Evolutionary conservation across 2,888 invertebrate genomes (phyloP).

Genomic region (Drosophila suboccidentalis): DNA sequence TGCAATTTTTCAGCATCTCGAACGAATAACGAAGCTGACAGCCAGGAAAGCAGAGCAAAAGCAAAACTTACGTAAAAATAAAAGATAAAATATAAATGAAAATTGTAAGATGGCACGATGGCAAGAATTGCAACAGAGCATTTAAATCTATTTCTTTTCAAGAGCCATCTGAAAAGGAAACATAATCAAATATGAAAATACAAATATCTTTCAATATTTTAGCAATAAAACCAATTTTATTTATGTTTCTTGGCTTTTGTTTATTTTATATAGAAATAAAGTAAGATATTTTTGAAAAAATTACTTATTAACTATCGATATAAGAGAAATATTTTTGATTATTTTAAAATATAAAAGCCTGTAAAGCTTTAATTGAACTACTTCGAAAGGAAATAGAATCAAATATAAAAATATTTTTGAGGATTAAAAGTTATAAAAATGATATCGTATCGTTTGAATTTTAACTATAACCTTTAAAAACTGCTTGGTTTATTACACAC

Average conservation of each 20-base stretch:
- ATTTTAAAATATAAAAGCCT: not conserved
- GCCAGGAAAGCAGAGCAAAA: conserved; percentile 29
- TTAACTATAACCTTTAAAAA: not conserved
- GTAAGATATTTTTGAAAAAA: not conserved
- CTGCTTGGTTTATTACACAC: not conserved
- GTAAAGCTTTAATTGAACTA: too few relatives aligned
- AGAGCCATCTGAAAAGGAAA: conserved; percentile 9
- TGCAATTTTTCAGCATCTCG: conserved; percentile 39
- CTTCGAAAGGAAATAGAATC: too few relatives aligned
- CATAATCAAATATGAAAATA: conserved; percentile 3
- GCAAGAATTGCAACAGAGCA: conserved; percentile 17
- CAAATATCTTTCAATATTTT: not conserved
- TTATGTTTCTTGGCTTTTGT: not conserved
- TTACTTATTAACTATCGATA: not conserved
- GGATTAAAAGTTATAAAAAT: not conserved
- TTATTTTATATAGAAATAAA: not conserved
- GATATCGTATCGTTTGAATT: not conserved
- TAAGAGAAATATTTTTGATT: not conserved
- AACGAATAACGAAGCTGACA: conserved; percentile 44
- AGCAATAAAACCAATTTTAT: not conserved
- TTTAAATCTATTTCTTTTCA: conserved; percentile 16
- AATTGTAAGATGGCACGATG: conserved; percentile 3
- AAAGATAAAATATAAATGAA: conserved; percentile 15
- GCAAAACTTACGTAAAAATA: conserved; percentile 13
- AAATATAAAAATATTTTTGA: too few relatives aligned